Evolutionary conservation across 2,888 invertebrate genomes (phyloP).

Genomic region (Clivina fossor): DNA sequence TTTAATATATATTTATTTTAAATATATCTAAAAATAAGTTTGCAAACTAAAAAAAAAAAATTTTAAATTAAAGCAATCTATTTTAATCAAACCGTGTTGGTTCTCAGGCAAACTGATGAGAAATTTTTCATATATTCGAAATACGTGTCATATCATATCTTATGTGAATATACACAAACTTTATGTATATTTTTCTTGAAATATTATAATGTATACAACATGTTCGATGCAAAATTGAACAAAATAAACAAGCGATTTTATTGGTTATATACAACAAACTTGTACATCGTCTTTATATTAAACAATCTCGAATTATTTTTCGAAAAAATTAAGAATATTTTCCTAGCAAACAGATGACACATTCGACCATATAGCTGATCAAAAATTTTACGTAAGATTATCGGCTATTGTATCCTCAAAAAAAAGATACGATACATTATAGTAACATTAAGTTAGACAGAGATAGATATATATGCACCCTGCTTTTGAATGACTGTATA

Average conservation of each 20-base stretch:
- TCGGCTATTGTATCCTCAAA: constrained; percentile 1
- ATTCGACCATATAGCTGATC: constrained; percentile 17
- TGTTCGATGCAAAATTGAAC: background rate
- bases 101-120: too few relatives aligned
- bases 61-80: too few relatives aligned
- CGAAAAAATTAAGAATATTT: too few relatives aligned
- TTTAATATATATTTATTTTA: too few relatives aligned
- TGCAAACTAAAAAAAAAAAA: too few relatives aligned
- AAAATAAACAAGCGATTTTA: constrained; percentile 14
- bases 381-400: constrained; percentile 25
- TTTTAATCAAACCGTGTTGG: too few relatives aligned
- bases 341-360: constrained; percentile 25
- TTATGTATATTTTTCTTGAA: constrained; percentile 3
- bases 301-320: too few relatives aligned
- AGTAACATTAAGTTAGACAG: background rate
- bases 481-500: constrained; percentile 24
- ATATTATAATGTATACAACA: background rate
- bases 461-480: constrained; percentile 15
- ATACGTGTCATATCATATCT: too few relatives aligned
- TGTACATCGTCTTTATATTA: too few relatives aligned
- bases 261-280: background rate
- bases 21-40: too few relatives aligned
- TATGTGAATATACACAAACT: constrained; percentile 11
- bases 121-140: too few relatives aligned
- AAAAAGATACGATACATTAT: background rate